Percentiles rank a stretch among this genome's conserved stretches.
Conservation (phyloP, 2,113 vertebrate species). For the Alces alces region DNA sequence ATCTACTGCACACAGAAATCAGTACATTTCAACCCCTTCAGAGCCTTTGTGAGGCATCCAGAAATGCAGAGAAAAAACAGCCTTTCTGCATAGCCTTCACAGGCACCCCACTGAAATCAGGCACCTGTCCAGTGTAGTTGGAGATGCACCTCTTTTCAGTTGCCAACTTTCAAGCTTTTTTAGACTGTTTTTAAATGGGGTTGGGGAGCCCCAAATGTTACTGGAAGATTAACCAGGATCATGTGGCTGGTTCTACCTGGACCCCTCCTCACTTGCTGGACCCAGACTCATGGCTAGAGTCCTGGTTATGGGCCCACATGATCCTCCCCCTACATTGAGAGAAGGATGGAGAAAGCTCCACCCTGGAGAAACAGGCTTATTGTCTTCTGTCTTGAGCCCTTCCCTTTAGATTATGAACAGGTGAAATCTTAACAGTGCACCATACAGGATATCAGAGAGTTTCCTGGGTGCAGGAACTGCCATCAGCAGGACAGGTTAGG, state of each 20-base stretch:
- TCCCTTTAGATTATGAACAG: not conserved
- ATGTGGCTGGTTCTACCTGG: not conserved
- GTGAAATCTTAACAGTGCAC: not conserved
- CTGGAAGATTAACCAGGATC: not conserved
- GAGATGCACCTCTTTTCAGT: not conserved
- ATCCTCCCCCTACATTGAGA: not conserved
- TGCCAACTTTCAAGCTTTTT: constrained; percentile 6
- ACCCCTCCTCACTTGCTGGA: not conserved
- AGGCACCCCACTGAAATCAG: not conserved
- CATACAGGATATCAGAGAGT: not conserved
- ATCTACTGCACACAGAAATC: not conserved
- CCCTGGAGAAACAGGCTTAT: not conserved
- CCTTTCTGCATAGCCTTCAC: not conserved
- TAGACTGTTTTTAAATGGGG: constrained; percentile 29
- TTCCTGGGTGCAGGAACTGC: not conserved
- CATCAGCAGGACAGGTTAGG: not conserved
- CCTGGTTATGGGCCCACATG: not conserved
- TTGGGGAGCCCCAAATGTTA: not conserved
- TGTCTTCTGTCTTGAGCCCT: not conserved
- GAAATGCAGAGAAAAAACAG: not conserved
- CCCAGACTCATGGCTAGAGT: not conserved
- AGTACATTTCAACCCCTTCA: not conserved
- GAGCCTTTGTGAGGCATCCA: not conserved
- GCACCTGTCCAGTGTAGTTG: not conserved
- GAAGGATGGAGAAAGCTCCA: not conserved